Percentiles rank a stretch among this genome's conserved stretches.
phyloP scores from a whole-genome alignment of 1,140 invertebrate species.

The Drosophila athabasca region DNA sequence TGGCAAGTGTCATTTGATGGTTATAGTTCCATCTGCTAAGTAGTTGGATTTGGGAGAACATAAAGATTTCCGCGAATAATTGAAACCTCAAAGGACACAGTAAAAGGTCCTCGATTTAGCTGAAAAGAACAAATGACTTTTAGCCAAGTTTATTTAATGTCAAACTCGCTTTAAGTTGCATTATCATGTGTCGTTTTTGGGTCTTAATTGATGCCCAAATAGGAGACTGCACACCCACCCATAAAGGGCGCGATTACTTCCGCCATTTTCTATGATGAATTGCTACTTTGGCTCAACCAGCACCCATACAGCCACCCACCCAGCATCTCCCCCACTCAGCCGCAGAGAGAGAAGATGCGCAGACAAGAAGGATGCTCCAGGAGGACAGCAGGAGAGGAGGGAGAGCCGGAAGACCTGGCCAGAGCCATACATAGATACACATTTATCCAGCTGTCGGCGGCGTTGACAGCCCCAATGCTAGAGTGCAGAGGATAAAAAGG shows the following conservation, averaged over 20 bases:
- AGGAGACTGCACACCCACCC: constrained; percentile 28
- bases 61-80: not conserved
- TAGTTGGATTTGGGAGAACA: constrained; percentile 1
- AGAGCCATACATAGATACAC: constrained; percentile 59
- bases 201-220: constrained; percentile 56
- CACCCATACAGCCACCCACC: constrained; percentile 20
- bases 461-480: constrained; percentile 60
- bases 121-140: too few relatives aligned
- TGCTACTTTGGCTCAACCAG: constrained; percentile 77
- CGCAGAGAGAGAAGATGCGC: constrained; percentile 69
- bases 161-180: constrained; percentile 15
- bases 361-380: constrained; percentile 42
- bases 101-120: not conserved
- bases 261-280: constrained; percentile 84
- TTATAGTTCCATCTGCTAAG: constrained; percentile 11
- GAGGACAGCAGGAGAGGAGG: too few relatives aligned
- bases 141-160: not conserved
- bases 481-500: constrained; percentile 39
- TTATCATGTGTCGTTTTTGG: constrained; percentile 29
- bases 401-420: too few relatives aligned
- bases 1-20: constrained; percentile 44
- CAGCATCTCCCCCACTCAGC: constrained; percentile 18
- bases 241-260: constrained; percentile 70
- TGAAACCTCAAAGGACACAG: too few relatives aligned
- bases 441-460: constrained; percentile 77